Evolutionary conservation across 1,140 invertebrate species (phyloP).

Genomic region (Pseudobourletiella spinata): DNA sequence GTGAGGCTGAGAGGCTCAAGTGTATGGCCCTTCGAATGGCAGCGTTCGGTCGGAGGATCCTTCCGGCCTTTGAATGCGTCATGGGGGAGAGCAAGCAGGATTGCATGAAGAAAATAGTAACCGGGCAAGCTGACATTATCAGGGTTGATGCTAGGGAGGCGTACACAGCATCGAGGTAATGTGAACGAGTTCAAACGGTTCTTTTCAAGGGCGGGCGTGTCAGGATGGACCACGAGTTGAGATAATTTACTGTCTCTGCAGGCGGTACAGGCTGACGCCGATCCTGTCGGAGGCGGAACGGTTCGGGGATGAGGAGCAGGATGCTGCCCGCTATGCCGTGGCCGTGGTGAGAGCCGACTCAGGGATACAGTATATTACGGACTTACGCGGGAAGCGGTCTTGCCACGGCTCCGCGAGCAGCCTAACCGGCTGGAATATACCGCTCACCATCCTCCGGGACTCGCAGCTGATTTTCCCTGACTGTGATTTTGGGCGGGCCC

Average conservation of each 20-base stretch:
- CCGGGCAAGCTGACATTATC: constrained; percentile 32
- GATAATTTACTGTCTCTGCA: background rate
- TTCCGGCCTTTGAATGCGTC: constrained; percentile 32
- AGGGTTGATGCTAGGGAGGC: constrained; percentile 31
- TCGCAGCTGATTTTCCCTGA: constrained; percentile 25
- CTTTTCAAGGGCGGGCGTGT: background rate
- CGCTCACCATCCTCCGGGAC: constrained; percentile 29
- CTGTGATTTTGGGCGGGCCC: constrained; percentile 31
- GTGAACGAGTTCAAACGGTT: too few relatives aligned
- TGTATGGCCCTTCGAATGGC: constrained; percentile 28
- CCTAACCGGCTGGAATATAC: constrained; percentile 35
- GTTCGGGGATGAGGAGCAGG: constrained; percentile 36
- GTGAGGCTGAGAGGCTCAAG: constrained; percentile 31
- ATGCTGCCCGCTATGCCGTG: constrained; percentile 31
- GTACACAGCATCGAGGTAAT: constrained; percentile 28
- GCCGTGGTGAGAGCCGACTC: constrained; percentile 29
- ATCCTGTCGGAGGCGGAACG: constrained; percentile 33
- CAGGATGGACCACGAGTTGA: background rate
- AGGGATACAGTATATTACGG: constrained; percentile 30
- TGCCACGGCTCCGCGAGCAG: constrained; percentile 32
- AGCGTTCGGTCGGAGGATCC: constrained; percentile 27
- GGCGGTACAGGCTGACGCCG: constrained; percentile 27
- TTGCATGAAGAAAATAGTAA: constrained; percentile 33
- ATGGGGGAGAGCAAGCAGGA: constrained; percentile 25
- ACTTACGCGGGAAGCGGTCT: constrained; percentile 32